phyloP scores from a whole-genome alignment of 2,888 invertebrate species.

The Lymantria monacha region DNA sequence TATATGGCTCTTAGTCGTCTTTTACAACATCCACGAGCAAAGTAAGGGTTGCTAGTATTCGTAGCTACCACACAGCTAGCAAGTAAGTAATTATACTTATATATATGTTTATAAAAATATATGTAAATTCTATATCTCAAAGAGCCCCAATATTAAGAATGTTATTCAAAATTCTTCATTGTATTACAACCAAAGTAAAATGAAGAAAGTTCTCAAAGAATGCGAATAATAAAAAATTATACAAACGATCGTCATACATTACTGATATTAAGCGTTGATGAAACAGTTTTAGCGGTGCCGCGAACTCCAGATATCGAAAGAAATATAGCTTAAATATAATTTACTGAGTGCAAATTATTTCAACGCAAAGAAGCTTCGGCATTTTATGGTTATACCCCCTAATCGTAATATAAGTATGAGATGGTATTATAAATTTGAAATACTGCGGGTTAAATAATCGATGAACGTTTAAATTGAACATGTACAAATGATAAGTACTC shows the following conservation, averaged over 20 bases:
- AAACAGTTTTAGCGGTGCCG: slow-evolving; percentile 48
- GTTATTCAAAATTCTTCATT: slow-evolving; percentile 15
- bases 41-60: too few relatives aligned
- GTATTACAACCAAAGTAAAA: slow-evolving; percentile 30
- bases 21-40: too few relatives aligned
- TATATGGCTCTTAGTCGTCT: too few relatives aligned
- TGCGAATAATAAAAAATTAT: slow-evolving; percentile 47
- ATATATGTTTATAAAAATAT: too few relatives aligned
- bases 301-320: slow-evolving; percentile 35
- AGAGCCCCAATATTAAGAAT: slow-evolving; percentile 18
- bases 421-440: slow-evolving; percentile 50
- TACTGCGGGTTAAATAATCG: slow-evolving; percentile 7
- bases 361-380: slow-evolving; percentile 53
- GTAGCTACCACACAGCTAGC: too few relatives aligned
- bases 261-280: slow-evolving; percentile 55
- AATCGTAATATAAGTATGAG: slow-evolving; percentile 50
- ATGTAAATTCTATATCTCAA: not conserved
- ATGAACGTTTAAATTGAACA: slow-evolving; percentile 21
- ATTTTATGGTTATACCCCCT: slow-evolving; percentile 57
- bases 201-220: slow-evolving; percentile 32
- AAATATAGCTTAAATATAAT: slow-evolving; percentile 54
- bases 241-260: slow-evolving; percentile 51
- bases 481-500: slow-evolving; percentile 25
- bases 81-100: too few relatives aligned
- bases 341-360: slow-evolving; percentile 60